Base-by-base conservation (phyloP, 2,888 invertebrate genomes). In the Campaea margaritaria region DNA sequence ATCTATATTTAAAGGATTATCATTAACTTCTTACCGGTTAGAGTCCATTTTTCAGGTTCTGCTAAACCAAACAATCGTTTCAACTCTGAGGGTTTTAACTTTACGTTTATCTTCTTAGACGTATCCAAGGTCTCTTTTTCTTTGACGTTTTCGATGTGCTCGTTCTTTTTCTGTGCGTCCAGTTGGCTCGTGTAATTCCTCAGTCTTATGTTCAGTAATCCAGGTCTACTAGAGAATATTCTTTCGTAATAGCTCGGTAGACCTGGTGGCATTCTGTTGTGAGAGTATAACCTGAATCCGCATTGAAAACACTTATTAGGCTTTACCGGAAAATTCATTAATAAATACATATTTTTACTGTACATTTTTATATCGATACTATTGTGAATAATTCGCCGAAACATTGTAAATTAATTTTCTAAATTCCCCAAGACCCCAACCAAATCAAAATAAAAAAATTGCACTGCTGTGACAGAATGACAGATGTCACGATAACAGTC, bases 31-130 rank as follows among this genome's bases (percentile, higher is more conserved):
- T 79, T 76, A 94, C 94, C 93, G 69, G 93, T 83, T 62, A 95
- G 82, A 58, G 91, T 94, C 94, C 94, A 94, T 93, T 94, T 94
- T 75, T 95, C 94, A 36, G 94, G 94, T 73, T 92, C 93, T 11
- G 94, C 94, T 75, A 95, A 86, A 53, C 91, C 85, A 74, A 94
- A 86, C 63, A 95, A 81, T 67, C 94, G 83, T 69, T 85, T 91
- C 46, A 94, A 60, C 74, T 94, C 94, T 0, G 94, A 88, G 72
- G 87, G 85, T 73, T 93, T 93, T 87, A 92, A 86, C 77, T 89
- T 91, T 14, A 87, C 86, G 67, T 87, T 91, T 44, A 89, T 87
- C 78, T 89, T 90, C 66, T 87, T 87, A 38, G 86, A 72, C 38
- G 82, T 70, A 39, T 75, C 73, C 73, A 87, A 69, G 34, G 73